Evolutionary conservation across 2,888 invertebrate genomes (phyloP), one percentile per base, ranked within the genome.

Genomic region (Drosophila nr. perissopoda): DNA sequence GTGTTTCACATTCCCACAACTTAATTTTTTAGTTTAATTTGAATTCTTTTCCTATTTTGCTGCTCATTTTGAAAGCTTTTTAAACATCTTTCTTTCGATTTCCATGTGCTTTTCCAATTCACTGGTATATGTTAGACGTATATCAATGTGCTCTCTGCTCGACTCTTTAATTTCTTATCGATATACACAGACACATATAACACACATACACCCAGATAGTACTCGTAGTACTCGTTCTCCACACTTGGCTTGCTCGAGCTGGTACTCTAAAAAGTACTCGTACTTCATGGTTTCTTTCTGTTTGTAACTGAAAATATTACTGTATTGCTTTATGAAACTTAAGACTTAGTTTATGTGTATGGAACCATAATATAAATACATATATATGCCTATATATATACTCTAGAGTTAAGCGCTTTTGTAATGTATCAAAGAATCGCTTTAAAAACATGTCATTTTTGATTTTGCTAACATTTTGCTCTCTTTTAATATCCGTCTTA

Each of bases 341-440:
- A 61, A 29, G 42, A 64, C 48, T 54, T 59, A 73, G 74, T 76
- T 81, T 68, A 74, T 77, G 70, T 81, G 77, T 74, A 81, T 79
- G 71, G 70, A 70, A 64, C 34, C 53, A 48, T 61, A 54, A 21
- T 63, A 81, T 42, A 53, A 64, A 48, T 67, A 67, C 64, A 68
- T 78, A 72, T 72, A 76, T 66, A 69, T 66, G 51, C 18, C 34
- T 38, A 40, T 62, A 61, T 71, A 68, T 72, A 74, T 67, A 63
- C 66, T 71, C 61, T 79, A 82, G 73, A 69, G 71, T 70, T 82
- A 79, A 82, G 71, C 74, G 85, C 88, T 88, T 83, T 83, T 82
- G 80, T 88, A 83, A 85, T 86, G 80, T 79, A 82, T 72, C 75
- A 78, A 79, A 75, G 73, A 78, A 84, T 78, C 54, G 71, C 64